Conservation (phyloP, 2,888 invertebrate species). For the Apamea crenata region DNA sequence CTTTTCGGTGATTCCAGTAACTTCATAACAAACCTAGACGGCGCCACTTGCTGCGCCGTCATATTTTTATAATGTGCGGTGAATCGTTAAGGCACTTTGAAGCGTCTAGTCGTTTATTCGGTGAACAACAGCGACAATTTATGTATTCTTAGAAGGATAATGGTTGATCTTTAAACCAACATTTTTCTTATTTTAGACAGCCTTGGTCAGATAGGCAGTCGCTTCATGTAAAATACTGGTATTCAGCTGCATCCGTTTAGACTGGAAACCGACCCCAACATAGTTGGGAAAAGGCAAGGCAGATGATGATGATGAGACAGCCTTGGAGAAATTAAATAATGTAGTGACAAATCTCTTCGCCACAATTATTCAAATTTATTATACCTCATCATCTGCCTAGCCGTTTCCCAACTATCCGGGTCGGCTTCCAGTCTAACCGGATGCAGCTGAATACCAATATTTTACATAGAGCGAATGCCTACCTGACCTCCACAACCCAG, state of each 20-base stretch:
- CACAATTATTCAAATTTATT: not conserved
- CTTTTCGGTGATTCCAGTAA: not conserved
- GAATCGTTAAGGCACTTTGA: constrained; percentile 19
- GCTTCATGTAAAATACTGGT: too few relatives aligned
- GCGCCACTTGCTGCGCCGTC: not conserved
- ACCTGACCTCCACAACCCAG: too few relatives aligned
- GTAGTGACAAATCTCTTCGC: not conserved
- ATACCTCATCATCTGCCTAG: too few relatives aligned
- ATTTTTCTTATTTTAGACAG: not conserved
- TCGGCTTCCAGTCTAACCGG: too few relatives aligned
- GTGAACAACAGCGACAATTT: constrained; percentile 8
- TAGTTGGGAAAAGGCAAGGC: too few relatives aligned
- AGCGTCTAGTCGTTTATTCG: constrained; percentile 1
- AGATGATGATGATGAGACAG: too few relatives aligned
- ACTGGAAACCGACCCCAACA: too few relatives aligned
- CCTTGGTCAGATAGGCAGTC: too few relatives aligned
- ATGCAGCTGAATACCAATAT: too few relatives aligned
- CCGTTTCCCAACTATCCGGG: too few relatives aligned
- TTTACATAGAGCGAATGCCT: too few relatives aligned
- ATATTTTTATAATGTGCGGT: constrained; percentile 12
- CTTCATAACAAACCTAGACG: not conserved
- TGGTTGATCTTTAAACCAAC: not conserved
- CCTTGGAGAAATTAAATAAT: not conserved
- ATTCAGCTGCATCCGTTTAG: too few relatives aligned
- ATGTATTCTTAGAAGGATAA: not conserved